A percentile compares a stretch with the other conserved stretches of the same genome.
phyloP scores from a whole-genome alignment of 64 coral and sea anemone species.

The Montipora sp. region DNA sequence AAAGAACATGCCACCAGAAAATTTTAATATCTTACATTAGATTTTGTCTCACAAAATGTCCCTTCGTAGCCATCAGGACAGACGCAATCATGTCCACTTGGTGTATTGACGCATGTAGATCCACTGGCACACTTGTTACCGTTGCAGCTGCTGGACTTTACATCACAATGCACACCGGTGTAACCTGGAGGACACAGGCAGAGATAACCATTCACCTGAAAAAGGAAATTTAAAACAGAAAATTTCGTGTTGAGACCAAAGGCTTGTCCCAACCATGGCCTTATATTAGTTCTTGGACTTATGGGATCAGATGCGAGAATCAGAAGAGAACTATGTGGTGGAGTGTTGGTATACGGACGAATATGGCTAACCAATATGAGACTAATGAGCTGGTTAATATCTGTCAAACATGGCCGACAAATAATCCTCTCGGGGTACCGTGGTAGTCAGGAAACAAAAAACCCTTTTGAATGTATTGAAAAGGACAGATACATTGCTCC shows the following conservation, averaged over 20 bases:
- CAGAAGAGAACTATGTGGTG: no score
- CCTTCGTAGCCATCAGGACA: conserved; percentile 86
- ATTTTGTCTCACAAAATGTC: conserved; percentile 81
- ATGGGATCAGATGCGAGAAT: no score
- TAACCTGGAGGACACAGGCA: conserved; percentile 85
- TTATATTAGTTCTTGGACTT: no score
- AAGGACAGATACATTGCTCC: no score
- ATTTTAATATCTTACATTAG: conserved; percentile 69
- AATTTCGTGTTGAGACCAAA: background rate
- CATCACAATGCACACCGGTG: conserved; percentile 81
- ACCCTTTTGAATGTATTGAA: no score
- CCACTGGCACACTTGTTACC: conserved; percentile 61
- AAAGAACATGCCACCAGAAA: background rate
- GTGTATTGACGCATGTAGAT: conserved; percentile 76
- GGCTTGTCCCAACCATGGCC: no score
- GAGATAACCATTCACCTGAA: conserved; percentile 86
- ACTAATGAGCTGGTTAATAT: no score
- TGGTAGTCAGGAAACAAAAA: no score
- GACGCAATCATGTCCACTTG: conserved; percentile 70
- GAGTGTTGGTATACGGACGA: no score
- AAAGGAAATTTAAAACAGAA: background rate
- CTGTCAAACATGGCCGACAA: no score
- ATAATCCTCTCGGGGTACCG: no score
- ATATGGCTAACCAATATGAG: no score
- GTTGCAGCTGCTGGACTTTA: conserved; percentile 65